Percentiles rank a stretch among this genome's conserved stretches.
These are phyloP conservation scores for Lasiurus cinereus DNA, from an alignment of 2,113 vertebrate genomes.

Conservation along the genomic window DNA sequence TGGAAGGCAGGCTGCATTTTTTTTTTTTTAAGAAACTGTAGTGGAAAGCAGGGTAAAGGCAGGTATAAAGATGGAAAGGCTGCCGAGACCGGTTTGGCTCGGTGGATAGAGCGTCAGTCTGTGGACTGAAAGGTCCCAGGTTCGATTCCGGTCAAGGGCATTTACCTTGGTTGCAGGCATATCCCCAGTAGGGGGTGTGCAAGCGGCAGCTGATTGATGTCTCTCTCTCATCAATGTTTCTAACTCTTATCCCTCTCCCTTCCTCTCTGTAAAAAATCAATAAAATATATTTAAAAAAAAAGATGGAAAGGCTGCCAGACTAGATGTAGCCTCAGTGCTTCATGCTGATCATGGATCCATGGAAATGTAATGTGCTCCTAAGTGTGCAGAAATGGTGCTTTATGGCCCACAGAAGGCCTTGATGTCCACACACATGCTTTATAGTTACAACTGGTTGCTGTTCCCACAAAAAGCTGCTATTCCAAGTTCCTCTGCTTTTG, in stretches of 20 bases:
- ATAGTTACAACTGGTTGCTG: not conserved
- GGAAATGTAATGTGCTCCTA: not conserved
- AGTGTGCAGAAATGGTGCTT: constrained; percentile 13
- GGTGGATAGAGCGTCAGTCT: no score
- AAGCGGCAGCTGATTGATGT: no score
- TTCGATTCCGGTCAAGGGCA: no score
- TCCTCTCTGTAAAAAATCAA: no score
- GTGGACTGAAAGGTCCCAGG: no score
- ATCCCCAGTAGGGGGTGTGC: no score
- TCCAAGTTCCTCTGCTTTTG: not conserved
- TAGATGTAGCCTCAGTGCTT: not conserved
- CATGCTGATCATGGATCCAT: not conserved
- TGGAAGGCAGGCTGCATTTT: constrained; percentile 13
- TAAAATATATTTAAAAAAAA: not conserved
- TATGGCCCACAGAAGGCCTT: not conserved
- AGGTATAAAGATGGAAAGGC: constrained; percentile 30
- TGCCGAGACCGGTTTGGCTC: not conserved
- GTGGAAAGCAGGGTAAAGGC: not conserved
- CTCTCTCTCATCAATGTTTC: no score
- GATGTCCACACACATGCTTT: not conserved
- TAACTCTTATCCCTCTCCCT: no score
- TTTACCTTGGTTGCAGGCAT: no score
- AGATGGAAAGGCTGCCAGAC: not conserved
- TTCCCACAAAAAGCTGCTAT: not conserved
- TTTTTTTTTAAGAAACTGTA: constrained; percentile 18